phyloP scores from a whole-genome alignment of 2,797 vertebrate species.

The Chelidonichthys spinosus region DNA sequence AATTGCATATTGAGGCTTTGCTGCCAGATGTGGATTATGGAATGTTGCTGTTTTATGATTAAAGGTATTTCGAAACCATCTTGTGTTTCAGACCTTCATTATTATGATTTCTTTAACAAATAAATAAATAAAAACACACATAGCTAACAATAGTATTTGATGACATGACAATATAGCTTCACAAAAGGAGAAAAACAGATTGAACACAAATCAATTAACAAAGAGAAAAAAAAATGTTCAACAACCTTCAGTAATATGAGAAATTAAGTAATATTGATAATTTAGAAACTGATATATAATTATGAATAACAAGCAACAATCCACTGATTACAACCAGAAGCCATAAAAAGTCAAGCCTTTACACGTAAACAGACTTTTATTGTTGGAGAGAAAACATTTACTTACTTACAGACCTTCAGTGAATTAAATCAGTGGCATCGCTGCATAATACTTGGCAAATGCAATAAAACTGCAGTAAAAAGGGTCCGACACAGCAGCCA shows the following conservation, averaged over 20 bases:
- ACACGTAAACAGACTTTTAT: slow-evolving; percentile 49
- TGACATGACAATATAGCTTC: background rate
- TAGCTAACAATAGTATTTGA: background rate
- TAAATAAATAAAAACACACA: background rate
- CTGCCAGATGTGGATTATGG: slow-evolving; percentile 56
- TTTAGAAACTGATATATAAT: background rate
- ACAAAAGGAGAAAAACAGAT: background rate
- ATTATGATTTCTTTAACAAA: background rate
- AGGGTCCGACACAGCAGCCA: slow-evolving; percentile 48
- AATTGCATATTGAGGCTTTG: slow-evolving; percentile 51
- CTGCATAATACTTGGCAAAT: slow-evolving; percentile 50
- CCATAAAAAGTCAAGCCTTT: slow-evolving; percentile 18
- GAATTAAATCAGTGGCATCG: slow-evolving; percentile 26
- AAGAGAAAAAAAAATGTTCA: background rate
- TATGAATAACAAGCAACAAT: background rate
- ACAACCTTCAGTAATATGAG: background rate
- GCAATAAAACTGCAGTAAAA: slow-evolving; percentile 42
- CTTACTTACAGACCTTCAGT: slow-evolving; percentile 26
- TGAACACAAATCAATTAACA: too few species aligned
- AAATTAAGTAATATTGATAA: too few species aligned
- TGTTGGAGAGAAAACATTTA: slow-evolving; percentile 42
- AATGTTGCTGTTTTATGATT: slow-evolving; percentile 63
- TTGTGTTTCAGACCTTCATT: slow-evolving; percentile 10
- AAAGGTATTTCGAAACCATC: slow-evolving; percentile 67
- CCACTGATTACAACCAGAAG: background rate